Evolutionary conservation across 2,888 invertebrate species (phyloP).

Genomic region (Rhingia rostrata): DNA sequence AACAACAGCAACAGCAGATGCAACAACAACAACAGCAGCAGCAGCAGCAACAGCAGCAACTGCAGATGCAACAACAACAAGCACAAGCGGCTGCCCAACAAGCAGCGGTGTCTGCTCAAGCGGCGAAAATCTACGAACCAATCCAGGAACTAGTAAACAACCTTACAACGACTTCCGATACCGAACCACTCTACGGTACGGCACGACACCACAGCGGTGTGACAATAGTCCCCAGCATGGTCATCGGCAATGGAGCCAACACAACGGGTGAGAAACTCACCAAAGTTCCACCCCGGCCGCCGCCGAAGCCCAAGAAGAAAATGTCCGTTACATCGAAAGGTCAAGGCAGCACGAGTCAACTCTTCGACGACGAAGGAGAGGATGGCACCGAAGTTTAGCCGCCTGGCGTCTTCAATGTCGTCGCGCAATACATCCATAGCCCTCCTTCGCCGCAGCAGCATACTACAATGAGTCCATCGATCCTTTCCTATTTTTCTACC

Average conservation of each 20-base stretch:
- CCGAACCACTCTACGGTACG: conserved; percentile 81
- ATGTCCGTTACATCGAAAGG: conserved; percentile 84
- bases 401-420: conserved; percentile 6
- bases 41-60: conserved; percentile 75
- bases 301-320: conserved; percentile 92
- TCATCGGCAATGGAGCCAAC: conserved; percentile 83
- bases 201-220: conserved; percentile 79
- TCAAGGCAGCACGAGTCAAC: conserved; percentile 86
- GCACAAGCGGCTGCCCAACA: conserved; percentile 63
- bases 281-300: conserved; percentile 92
- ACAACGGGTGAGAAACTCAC: conserved; percentile 81
- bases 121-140: conserved; percentile 81
- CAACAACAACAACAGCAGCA: conserved; percentile 76
- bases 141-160: conserved; percentile 81
- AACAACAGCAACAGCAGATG: conserved; percentile 72
- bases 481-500: conserved; percentile 70
- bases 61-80: conserved; percentile 76
- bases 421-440: conserved; percentile 64
- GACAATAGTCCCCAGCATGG: conserved; percentile 81
- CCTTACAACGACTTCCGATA: conserved; percentile 78
- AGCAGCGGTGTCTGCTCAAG: conserved; percentile 66
- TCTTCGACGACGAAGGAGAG: conserved; percentile 94
- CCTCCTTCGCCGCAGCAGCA: conserved; percentile 64
- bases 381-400: conserved; percentile 93
- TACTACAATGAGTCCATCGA: conserved; percentile 66